Conservation (phyloP, 53 echinoderm and acorn worm species). For the Echinometra lucunter region DNA sequence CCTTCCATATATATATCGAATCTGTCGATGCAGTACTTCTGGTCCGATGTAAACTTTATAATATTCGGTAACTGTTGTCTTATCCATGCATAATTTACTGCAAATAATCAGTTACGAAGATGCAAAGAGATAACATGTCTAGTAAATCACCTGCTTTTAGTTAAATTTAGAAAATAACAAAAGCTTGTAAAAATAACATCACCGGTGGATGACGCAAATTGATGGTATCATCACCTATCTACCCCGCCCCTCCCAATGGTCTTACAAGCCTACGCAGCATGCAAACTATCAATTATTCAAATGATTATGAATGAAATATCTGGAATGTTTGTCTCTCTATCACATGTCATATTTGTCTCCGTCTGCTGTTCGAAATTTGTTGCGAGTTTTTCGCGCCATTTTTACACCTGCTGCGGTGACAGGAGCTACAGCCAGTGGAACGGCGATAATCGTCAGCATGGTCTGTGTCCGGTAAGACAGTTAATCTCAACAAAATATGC, state of each 20-base stretch:
- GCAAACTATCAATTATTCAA: background rate
- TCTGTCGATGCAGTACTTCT: no score
- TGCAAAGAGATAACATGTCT: no score
- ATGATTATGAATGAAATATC: constrained; percentile 19
- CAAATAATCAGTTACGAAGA: no score
- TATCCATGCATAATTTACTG: no score
- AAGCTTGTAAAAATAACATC: background rate
- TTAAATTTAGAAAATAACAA: background rate
- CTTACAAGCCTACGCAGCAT: background rate
- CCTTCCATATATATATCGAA: no score
- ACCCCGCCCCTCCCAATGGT: background rate
- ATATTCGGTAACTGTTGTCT: no score
- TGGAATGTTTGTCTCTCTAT: constrained; percentile 6
- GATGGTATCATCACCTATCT: background rate
- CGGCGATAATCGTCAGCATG: background rate
- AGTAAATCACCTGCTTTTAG: no score
- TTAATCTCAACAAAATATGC: background rate
- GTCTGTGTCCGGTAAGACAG: background rate
- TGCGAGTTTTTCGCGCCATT: background rate
- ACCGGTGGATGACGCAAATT: background rate
- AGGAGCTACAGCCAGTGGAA: background rate
- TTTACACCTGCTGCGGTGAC: constrained; percentile 10
- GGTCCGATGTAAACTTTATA: no score
- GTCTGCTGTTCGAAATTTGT: background rate
- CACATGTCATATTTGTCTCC: constrained; percentile 4